Evolutionary conservation across 1,140 invertebrate species (phyloP).

Genomic region (Fopius arisanus): DNA sequence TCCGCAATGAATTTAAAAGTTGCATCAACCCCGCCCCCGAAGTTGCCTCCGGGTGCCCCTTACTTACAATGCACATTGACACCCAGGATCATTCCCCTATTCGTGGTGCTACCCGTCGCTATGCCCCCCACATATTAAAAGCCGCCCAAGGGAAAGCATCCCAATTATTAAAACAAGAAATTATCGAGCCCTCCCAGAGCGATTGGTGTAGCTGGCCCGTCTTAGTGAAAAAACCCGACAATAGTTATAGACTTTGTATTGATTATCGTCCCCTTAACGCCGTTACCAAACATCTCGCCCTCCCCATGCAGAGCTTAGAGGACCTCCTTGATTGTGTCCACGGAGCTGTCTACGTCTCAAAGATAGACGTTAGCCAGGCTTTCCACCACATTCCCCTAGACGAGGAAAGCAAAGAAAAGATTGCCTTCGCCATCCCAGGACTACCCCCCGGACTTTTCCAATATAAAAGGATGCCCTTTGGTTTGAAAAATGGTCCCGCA

Average conservation of each 20-base stretch:
- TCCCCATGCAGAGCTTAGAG: too few species aligned
- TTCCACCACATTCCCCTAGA: slow-evolving; percentile 18
- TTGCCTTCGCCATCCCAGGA: slow-evolving; percentile 27
- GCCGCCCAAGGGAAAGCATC: neutral
- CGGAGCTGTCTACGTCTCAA: too few species aligned
- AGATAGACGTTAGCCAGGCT: slow-evolving; percentile 17
- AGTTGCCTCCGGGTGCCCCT: neutral
- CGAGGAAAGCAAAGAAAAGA: neutral
- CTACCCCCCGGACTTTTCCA: slow-evolving; percentile 17
- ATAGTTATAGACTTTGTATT: slow-evolving; percentile 3
- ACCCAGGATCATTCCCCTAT: neutral
- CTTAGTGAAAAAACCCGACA: neutral
- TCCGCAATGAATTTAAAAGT: neutral
- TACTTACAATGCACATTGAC: slow-evolving; percentile 23
- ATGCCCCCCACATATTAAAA: neutral
- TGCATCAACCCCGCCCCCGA: neutral
- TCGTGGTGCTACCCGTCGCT: too few species aligned
- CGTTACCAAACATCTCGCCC: too few species aligned
- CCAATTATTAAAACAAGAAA: neutral
- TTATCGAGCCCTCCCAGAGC: slow-evolving; percentile 8
- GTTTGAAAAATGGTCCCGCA: neutral
- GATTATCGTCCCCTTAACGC: slow-evolving; percentile 21
- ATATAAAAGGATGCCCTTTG: slow-evolving; percentile 18
- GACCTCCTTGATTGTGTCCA: too few species aligned
- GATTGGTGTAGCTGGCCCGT: slow-evolving; percentile 7